Evolutionary conservation across 2,797 vertebrate genomes (phyloP).

Genomic region (Acrocephalus scirpaceus): DNA sequence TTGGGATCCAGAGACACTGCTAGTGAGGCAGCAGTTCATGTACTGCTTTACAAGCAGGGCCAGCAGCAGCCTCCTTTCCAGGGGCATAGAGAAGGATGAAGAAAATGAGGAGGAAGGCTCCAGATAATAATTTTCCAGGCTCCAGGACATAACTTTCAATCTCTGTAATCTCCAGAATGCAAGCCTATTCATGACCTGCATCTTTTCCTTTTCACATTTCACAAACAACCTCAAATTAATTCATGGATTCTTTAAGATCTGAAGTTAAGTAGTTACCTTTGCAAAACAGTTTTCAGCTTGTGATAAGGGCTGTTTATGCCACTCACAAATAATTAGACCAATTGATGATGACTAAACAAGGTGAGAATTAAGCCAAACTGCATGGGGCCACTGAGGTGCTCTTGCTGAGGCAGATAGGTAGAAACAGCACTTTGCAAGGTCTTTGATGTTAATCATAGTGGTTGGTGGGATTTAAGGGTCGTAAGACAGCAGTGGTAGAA

Average conservation of each 20-base stretch:
- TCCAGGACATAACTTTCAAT: neutral
- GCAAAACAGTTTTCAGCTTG: neutral
- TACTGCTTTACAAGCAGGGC: neutral
- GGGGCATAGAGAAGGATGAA: neutral
- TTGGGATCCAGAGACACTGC: neutral
- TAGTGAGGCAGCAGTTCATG: neutral
- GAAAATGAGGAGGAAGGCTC: neutral
- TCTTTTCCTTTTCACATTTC: neutral
- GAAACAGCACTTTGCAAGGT: neutral
- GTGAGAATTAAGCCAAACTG: neutral
- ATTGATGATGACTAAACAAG: neutral
- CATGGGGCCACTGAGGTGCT: neutral
- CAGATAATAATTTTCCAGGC: neutral
- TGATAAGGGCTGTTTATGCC: neutral
- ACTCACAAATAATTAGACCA: neutral
- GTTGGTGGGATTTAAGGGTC: neutral
- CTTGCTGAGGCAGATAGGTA: neutral
- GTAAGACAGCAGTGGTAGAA: neutral
- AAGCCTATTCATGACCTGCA: neutral
- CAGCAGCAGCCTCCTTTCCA: neutral
- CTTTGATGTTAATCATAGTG: neutral
- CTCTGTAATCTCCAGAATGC: neutral
- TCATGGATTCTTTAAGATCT: neutral
- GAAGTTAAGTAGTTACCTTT: neutral
- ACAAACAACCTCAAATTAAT: neutral